phyloP scores from a whole-genome alignment of 2,888 invertebrate genomes.

The Pocota personata region DNA sequence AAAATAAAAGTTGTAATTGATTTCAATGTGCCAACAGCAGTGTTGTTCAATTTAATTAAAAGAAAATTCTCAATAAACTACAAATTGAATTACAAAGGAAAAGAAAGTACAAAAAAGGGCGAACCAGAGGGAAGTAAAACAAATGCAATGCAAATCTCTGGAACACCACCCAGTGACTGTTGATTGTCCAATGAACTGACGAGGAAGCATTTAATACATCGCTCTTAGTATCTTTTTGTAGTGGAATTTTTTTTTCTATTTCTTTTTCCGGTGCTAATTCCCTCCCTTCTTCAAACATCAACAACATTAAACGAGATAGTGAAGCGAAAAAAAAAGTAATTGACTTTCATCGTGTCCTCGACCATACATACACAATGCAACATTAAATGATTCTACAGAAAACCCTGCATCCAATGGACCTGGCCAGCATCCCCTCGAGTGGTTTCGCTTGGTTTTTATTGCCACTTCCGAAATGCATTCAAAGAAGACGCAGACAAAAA shows the following conservation, averaged over 20 bases:
- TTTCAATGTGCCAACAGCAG: slow-evolving; percentile 13
- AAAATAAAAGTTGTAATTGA: slow-evolving; percentile 62
- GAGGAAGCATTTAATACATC: slow-evolving; percentile 35
- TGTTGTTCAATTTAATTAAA: slow-evolving; percentile 70
- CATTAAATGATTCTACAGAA: slow-evolving; percentile 6
- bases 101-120: background rate
- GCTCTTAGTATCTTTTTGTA: background rate
- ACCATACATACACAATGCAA: slow-evolving; percentile 2
- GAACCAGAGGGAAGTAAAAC: slow-evolving; percentile 1
- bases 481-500: background rate
- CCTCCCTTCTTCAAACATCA: background rate
- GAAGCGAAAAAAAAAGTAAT: slow-evolving; percentile 27
- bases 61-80: slow-evolving; percentile 55
- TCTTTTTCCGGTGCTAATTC: slow-evolving; percentile 12
- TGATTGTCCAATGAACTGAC: slow-evolving; percentile 48
- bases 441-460: slow-evolving; percentile 46
- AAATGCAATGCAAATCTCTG: slow-evolving; percentile 58
- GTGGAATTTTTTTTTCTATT: background rate
- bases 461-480: slow-evolving; percentile 45
- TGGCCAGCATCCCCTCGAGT: slow-evolving; percentile 4
- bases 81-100: slow-evolving; percentile 1
- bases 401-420: slow-evolving; percentile 26
- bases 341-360: slow-evolving; percentile 58
- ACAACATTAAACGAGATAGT: slow-evolving; percentile 26
- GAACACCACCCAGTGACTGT: slow-evolving; percentile 51